Evolutionary conservation across 2,113 vertebrate species (phyloP).

Genomic region (Lonchura striata): DNA sequence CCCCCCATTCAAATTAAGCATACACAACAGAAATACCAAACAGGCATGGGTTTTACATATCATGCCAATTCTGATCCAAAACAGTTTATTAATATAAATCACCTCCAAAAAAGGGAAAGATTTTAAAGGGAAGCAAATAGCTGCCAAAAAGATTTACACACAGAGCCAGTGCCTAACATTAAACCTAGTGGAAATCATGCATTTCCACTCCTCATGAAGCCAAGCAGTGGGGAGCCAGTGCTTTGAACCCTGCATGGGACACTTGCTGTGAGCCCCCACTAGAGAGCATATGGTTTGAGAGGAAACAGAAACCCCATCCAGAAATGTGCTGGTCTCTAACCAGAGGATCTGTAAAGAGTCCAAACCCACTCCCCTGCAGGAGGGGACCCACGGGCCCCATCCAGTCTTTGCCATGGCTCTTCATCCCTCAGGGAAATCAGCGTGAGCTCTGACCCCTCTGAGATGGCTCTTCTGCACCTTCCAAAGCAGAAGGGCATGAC

Average conservation of each 20-base stretch:
- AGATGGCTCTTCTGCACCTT: background rate
- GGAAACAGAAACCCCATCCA: slow-evolving; percentile 19
- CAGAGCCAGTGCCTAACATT: slow-evolving; percentile 24
- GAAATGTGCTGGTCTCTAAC: background rate
- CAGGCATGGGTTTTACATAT: slow-evolving; percentile 28
- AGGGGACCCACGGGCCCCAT: background rate
- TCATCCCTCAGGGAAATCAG: rapidly evolving
- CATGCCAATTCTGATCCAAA: slow-evolving; percentile 15
- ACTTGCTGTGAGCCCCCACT: background rate
- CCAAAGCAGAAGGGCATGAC: background rate
- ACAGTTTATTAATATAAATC: slow-evolving; percentile 51
- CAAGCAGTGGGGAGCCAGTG: slow-evolving; percentile 11
- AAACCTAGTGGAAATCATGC: slow-evolving; percentile 9
- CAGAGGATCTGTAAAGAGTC: background rate
- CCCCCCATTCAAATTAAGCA: slow-evolving; percentile 12
- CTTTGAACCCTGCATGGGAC: slow-evolving; percentile 21
- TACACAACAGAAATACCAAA: slow-evolving; percentile 45
- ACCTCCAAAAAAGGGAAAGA: slow-evolving; percentile 57
- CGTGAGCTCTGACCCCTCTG: rapidly evolving
- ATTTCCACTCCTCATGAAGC: slow-evolving; percentile 17
- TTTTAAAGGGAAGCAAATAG: background rate
- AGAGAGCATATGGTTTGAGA: slow-evolving; percentile 32
- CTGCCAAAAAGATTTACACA: slow-evolving; percentile 29
- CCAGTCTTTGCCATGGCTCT: background rate
- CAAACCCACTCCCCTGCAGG: background rate